Percentiles rank a stretch among this genome's conserved stretches.
phyloP scores from a whole-genome alignment of 2,888 invertebrate species.

The Chloroclysta siterata region DNA sequence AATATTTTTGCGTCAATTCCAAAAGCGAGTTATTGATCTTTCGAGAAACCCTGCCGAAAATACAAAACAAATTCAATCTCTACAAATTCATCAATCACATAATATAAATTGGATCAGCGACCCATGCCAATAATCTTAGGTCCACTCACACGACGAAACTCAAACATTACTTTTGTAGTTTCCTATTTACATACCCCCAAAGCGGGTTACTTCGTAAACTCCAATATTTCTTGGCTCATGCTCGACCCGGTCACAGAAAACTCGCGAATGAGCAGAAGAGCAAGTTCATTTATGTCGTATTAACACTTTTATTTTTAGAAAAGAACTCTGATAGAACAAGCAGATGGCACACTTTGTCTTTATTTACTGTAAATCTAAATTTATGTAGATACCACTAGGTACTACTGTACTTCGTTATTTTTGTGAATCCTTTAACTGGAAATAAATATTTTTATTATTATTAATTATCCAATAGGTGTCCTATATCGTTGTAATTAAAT shows the following conservation, averaged over 20 bases:
- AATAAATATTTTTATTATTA: too few relatives aligned
- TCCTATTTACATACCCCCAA: slow-evolving; percentile 82
- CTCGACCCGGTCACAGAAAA: slow-evolving; percentile 48
- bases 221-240: slow-evolving; percentile 79
- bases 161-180: slow-evolving; percentile 82
- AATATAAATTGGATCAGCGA: slow-evolving; percentile 63
- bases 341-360: too few relatives aligned
- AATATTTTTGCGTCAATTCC: too few relatives aligned
- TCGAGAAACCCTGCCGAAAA: slow-evolving; percentile 14
- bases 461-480: too few relatives aligned
- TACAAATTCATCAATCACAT: slow-evolving; percentile 52
- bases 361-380: too few relatives aligned
- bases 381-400: too few relatives aligned
- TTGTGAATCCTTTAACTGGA: too few relatives aligned
- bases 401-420: too few relatives aligned
- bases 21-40: background rate
- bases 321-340: too few relatives aligned
- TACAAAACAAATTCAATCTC: slow-evolving; percentile 9
- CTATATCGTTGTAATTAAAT: too few relatives aligned
- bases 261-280: slow-evolving; percentile 29
- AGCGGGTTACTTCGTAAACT: slow-evolving; percentile 81
- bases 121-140: slow-evolving; percentile 69
- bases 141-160: slow-evolving; percentile 72
- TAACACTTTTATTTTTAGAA: too few relatives aligned
- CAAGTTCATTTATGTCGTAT: slow-evolving; percentile 2